Evolutionary conservation across 2,113 vertebrate species (phyloP), one percentile per base, ranked within the genome.

Genomic region (Neogale vison): DNA sequence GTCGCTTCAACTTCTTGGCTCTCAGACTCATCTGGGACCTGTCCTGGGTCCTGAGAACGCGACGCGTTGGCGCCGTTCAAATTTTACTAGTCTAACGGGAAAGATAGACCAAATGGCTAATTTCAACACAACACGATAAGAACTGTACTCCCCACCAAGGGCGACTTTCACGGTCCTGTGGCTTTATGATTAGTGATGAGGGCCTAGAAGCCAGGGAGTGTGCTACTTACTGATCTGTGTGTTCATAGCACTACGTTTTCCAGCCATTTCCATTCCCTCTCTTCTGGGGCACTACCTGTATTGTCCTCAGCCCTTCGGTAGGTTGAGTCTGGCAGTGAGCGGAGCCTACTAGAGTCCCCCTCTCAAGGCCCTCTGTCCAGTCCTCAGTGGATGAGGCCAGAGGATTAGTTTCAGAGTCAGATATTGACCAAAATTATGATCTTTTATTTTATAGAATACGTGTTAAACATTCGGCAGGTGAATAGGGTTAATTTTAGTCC

Each of bases 21-120:
- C 2, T 15, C 4, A 34, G 0, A 1, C 13, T 5, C 3, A 2
- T 5, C 1, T 29, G 71, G 4, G 86, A 59, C 47, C 31, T 34
- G 26, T 34, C 77, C 23, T 65, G 11, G 52, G 21, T 52, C 21
- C 74, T 74, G 18, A 88, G 14, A 45, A 34, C 5, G 0, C 8
- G 3, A 7, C 14, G 4, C 10, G 7, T 34, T 39, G 52, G 17
- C 9, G 0, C 21, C 10, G 1, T 47, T 74, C 17, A n/a, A 24
- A 24, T 21, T 72, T 82, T 59, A 21, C 52, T 55, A 47, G 4
- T 45, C 23, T 24, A 8, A 63, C 1, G 9, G 29, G 29, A 36
- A 63, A 34, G n/a, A 72, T 13, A 63, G 15, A 76, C 31, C 6
- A 18, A 81, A 34, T 11, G 20, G 1, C 7, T n/a, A 61, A 65